Conservation (phyloP, 2,113 vertebrate genomes). For the Poecile atricapillus region DNA sequence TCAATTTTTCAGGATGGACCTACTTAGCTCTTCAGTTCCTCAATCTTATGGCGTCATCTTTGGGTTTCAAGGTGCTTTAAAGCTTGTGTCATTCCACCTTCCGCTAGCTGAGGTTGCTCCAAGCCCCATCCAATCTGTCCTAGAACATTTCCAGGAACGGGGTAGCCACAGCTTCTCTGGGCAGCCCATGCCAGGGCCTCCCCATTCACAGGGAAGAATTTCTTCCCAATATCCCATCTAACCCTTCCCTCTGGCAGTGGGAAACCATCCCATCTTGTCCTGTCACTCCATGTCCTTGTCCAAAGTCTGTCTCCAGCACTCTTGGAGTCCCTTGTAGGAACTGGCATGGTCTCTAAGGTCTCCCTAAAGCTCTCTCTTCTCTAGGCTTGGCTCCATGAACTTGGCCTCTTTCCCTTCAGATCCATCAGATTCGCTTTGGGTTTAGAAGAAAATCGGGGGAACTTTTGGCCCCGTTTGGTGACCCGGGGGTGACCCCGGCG, state of each 20-base stretch:
- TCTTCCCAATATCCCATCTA: not conserved
- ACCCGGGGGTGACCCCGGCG: not conserved
- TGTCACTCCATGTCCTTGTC: not conserved
- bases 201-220: not conserved
- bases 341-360: too few relatives aligned
- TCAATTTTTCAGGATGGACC: not conserved
- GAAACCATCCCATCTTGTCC: not conserved
- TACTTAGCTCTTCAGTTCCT: not conserved
- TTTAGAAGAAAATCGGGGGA: not conserved
- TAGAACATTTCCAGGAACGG: not conserved
- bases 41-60: not conserved
- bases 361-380: not conserved
- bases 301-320: not conserved
- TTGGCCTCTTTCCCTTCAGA: not conserved
- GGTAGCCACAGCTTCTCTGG: not conserved
- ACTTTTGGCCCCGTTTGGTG: not conserved
- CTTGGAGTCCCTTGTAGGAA: not conserved
- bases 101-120: not conserved
- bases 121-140: not conserved
- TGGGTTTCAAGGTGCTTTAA: not conserved
- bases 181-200: accelerated
- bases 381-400: not conserved
- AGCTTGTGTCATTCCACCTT: not conserved
- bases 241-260: not conserved
- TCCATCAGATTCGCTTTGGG: accelerated